Evolutionary conservation across 2,797 vertebrate species (phyloP), one percentile per base, ranked within the genome.

Genomic region (Ammospiza maritima): DNA sequence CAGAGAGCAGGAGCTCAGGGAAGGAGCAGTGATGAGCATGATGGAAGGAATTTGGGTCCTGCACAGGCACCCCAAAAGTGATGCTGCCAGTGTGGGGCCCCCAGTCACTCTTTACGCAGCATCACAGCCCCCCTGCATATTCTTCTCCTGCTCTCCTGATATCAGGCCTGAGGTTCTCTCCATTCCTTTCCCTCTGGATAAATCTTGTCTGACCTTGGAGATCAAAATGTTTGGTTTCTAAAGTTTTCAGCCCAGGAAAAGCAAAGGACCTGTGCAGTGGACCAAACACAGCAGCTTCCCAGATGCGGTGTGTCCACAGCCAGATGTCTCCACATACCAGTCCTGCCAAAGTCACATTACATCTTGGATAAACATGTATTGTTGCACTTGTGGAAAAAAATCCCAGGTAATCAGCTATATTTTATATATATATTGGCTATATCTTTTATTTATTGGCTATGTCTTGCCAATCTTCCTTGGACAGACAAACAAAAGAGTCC

Each of bases 101-200:
- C n/a, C 29, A 62, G 40, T 2, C 2, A 2, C 1, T 0, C 10
- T 64, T 23, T 29, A 34, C 0, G 0, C 14, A 42, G 38, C 8
- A 34, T 53, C 4, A 3, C 20, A 69, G 27, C 6, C 3, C 83
- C 58, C 38, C n/a, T 3, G 1, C 11, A 29, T 0, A 0, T 13
- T 38, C n/a, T 77, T 15, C 6, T 23, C 5, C 32, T 60, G 42
- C 10, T 81, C 14, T 81, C 13, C 21, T 58, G 26, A 11, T 29
- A 23, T 42, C 19, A 66, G 9, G 27, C 15, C 56, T 13, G 21
- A 79, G 22, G 13, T 66, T 73, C 0, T 0, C 18, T n/a, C 11
- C 12, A 32, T 38, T 64, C 51, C 5, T 67, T 81, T 82, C 23
- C 16, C 64, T 70, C 26, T 67, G 38, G 14, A 8, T 34, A 66